Base-by-base conservation (phyloP, 1,140 invertebrate genomes). In the Tribolium madens region DNA sequence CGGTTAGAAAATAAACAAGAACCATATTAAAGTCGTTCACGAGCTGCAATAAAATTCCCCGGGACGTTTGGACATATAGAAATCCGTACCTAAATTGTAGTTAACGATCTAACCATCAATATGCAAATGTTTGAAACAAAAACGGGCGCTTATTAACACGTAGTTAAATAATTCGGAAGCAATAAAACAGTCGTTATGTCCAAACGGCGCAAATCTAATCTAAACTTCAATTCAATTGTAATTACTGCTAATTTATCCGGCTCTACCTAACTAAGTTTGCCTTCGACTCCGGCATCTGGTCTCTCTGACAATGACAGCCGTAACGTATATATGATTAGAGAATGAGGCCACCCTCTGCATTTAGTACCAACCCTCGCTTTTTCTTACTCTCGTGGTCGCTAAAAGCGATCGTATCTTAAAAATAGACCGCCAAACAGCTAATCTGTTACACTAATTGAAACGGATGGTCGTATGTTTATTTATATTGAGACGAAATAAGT, bases 201-300 rank as follows among this genome's bases (percentile, higher is more conserved):
- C 36, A 70, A 74, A 73, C 60, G 64, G 47, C 57, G 57, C 50
- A 17, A 69, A 77, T 77, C 73, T 77, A 77, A 79, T 79, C 78
- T 57, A 79, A 77, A 79, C 76, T 79, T 77, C 68, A 79, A 79
- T 79, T 77, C 75, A 72, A 79, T 77, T 79, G 75, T 79, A 79
- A 79, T 79, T 79, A 79, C 78, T 46, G 52, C 64, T 79, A 79
- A 79, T 79, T 77, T 79, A 79, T 75, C 76, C 69, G 69, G 75
- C 48, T 79, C 72, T 72, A 68, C 68, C 57, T 77, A 79, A 79
- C 78, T 79, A 73, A 77, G 78, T 79, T 79, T 79, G 57, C 53
- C 48, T 64, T 64, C 46, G 50, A 21, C 73, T 69, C 53, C 73
- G 47, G 73, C 73, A 77, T 70, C 68, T 60, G 60, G 46, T 48